phyloP scores from a whole-genome alignment of 2,888 invertebrate species.

The Hydraecia micacea region DNA sequence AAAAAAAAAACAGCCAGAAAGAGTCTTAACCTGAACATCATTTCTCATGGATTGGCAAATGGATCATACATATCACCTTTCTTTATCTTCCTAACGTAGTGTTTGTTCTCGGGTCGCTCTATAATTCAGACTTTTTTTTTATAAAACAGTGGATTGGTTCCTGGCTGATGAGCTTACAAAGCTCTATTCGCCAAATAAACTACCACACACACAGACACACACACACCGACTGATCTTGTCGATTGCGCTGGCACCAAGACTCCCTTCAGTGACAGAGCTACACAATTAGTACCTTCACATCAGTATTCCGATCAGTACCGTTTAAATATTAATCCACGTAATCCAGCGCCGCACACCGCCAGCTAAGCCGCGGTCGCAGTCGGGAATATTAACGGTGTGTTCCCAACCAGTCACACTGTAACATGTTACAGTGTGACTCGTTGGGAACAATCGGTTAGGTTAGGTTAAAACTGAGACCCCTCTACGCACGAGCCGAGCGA shows the following conservation, averaged over 20 bases:
- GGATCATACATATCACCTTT: too few species aligned
- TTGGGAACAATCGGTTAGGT: too few species aligned
- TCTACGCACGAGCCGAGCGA: too few species aligned
- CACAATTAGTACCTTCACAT: constrained; percentile 38
- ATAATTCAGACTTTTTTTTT: background rate
- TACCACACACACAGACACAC: background rate
- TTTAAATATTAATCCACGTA: constrained; percentile 47
- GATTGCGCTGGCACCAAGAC: background rate
- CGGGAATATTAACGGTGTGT: constrained; percentile 24
- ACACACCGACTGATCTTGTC: background rate
- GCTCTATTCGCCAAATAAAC: background rate
- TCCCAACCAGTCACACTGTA: too few species aligned
- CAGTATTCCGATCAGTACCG: constrained; percentile 46
- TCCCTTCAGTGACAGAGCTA: constrained; percentile 4
- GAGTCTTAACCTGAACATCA: background rate
- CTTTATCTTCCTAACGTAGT: too few species aligned
- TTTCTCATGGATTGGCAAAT: too few species aligned
- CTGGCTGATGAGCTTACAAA: background rate
- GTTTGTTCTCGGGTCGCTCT: background rate
- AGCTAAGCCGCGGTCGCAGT: constrained; percentile 9
- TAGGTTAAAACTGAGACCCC: too few species aligned
- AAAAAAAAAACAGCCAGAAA: background rate
- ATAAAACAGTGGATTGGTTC: background rate
- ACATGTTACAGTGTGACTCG: too few species aligned
- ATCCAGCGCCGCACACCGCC: constrained; percentile 12